Evolutionary conservation across 2,113 vertebrate species (phyloP), one percentile per base, ranked within the genome.

Genomic region (Rhineura floridana): DNA sequence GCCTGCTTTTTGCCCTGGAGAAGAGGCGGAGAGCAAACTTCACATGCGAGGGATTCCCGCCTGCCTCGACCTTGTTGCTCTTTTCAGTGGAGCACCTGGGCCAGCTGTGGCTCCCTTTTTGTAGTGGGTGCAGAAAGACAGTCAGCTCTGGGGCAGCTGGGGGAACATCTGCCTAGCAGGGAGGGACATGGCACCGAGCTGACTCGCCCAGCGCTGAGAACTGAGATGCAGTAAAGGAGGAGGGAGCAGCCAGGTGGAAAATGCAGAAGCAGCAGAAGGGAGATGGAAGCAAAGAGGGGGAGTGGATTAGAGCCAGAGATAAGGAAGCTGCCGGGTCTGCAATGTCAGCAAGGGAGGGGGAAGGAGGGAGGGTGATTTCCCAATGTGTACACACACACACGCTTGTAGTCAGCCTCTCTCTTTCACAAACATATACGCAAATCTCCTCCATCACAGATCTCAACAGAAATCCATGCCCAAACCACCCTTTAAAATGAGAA

Each of bases 231-330:
- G 79, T 30, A 25, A 69, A 81, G 15, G 79, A 73, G 69, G 69
- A 81, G 69, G 79, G 52, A 63, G 79, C 69, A 81, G 44, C 69
- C 69, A 87, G 79, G 52, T 87, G 80, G 79, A 75, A 87, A 87
- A 87, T 75, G 86, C 86, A 62, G 69, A 87, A 69, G 52, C 69
- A 75, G 79, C 79, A 75, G 30, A 30, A 39, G 19, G 44, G 59
- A 81, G 36, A 80, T 39, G 63, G 76, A 42, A 33, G 77, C 9
- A 21, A 6, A 2, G 59, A 17, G 44, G 62, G 46, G 23, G 59
- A 50, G 73, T 82, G 79, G 67, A 87, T 87, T 82, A 73, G 21
- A 73, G 79, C 12, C 11, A 21, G 79, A 82, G 79, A 87, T 82
- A 63, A 87, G 67, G 21, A 87, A 44, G 30, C 36, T 55, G 48